phyloP scores from a whole-genome alignment of 2,113 vertebrate genomes.

The Xenopus borealis region DNA sequence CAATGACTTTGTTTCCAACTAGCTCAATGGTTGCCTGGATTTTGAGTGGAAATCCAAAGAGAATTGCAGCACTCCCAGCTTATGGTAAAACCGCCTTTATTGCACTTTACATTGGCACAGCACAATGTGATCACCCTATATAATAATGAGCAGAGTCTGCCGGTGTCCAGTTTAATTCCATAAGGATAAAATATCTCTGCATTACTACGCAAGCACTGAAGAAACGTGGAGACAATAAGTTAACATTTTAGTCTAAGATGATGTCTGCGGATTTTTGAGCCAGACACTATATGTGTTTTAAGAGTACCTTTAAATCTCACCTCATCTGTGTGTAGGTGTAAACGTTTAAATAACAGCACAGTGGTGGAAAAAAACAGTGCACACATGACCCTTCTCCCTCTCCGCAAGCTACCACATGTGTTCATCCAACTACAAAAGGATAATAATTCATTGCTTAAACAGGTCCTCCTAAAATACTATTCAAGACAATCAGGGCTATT shows the following conservation, averaged over 20 bases:
- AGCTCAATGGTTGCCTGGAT: too few species aligned
- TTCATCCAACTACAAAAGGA: slow-evolving; percentile 70
- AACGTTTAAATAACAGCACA: slow-evolving; percentile 17
- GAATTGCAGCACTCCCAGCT: too few species aligned
- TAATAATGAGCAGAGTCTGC: too few species aligned
- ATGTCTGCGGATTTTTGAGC: not conserved
- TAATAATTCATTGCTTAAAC: slow-evolving; percentile 81
- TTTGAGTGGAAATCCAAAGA: too few species aligned
- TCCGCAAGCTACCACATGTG: slow-evolving; percentile 58
- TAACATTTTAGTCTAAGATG: not conserved
- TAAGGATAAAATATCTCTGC: too few species aligned
- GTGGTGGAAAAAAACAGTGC: slow-evolving; percentile 31
- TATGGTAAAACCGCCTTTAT: too few species aligned
- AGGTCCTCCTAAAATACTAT: slow-evolving; percentile 69
- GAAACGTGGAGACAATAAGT: not conserved
- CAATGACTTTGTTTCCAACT: too few species aligned
- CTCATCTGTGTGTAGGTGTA: slow-evolving; percentile 34
- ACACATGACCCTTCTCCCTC: slow-evolving; percentile 49
- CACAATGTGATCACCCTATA: too few species aligned
- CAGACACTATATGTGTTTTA: slow-evolving; percentile 2
- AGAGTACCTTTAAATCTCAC: slow-evolving; percentile 18
- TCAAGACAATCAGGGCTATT: slow-evolving; percentile 78
- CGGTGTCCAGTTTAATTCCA: too few species aligned
- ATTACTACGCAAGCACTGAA: too few species aligned
- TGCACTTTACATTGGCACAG: too few species aligned